Evolutionary conservation across 2,888 invertebrate genomes (phyloP).

Genomic region (Drosophila pseudotalamancana): DNA sequence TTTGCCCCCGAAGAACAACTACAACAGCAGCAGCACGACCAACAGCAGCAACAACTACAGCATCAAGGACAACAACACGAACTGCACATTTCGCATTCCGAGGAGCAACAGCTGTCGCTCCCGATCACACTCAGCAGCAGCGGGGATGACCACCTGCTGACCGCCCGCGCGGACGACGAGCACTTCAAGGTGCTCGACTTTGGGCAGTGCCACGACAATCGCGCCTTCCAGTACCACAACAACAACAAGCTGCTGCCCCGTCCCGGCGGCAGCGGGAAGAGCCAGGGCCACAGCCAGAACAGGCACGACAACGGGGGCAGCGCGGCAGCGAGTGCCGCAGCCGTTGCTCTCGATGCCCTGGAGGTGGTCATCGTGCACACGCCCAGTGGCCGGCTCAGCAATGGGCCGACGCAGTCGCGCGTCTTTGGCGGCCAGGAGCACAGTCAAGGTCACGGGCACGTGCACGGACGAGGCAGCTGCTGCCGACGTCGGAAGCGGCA

Average conservation of each 20-base stretch:
- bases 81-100: constrained; percentile 69
- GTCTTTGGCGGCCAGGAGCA: constrained; percentile 29
- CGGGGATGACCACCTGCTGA: constrained; percentile 82
- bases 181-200: constrained; percentile 66
- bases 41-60: constrained; percentile 55
- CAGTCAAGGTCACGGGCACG: background rate
- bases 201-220: constrained; percentile 82
- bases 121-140: constrained; percentile 79
- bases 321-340: constrained; percentile 38
- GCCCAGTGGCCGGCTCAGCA: constrained; percentile 27
- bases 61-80: constrained; percentile 77
- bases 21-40: constrained; percentile 77
- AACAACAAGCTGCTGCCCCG: constrained; percentile 71
- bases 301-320: constrained; percentile 40
- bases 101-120: constrained; percentile 77
- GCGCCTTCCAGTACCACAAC: constrained; percentile 81
- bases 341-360: constrained; percentile 57
- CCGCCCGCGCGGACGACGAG: constrained; percentile 80
- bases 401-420: constrained; percentile 15
- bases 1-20: constrained; percentile 85
- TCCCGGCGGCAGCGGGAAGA: constrained; percentile 65
- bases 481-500: constrained; percentile 76
- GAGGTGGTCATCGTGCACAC: constrained; percentile 77
- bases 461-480: constrained; percentile 13
- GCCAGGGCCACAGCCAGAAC: constrained; percentile 57